Evolutionary conservation across 2,888 invertebrate species (phyloP).

Genomic region (Leptopterna dolabrata): DNA sequence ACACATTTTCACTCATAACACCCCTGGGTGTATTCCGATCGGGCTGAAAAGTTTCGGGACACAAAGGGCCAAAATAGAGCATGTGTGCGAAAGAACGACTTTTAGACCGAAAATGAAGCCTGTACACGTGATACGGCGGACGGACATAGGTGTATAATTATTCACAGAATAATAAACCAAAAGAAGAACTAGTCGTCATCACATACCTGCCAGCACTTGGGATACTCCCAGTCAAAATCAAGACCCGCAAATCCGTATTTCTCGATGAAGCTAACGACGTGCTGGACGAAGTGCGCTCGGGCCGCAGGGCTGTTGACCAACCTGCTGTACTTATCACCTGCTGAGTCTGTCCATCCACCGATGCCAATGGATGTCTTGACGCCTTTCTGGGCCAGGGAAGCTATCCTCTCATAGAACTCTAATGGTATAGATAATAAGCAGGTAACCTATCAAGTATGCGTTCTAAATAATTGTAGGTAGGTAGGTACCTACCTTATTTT

Average conservation of each 20-base stretch:
- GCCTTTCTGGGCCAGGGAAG: constrained; percentile 80
- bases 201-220: constrained; percentile 84
- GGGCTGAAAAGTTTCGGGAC: too few relatives aligned
- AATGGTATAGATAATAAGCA: constrained; percentile 48
- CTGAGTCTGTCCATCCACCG: constrained; percentile 96
- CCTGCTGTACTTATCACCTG: constrained; percentile 85
- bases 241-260: constrained; percentile 90
- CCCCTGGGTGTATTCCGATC: too few relatives aligned
- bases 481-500: too few relatives aligned
- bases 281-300: constrained; percentile 76
- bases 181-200: constrained; percentile 73
- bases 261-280: constrained; percentile 80
- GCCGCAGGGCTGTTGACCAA: constrained; percentile 81
- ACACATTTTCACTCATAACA: too few relatives aligned
- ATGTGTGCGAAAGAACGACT: too few relatives aligned
- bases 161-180: too few relatives aligned
- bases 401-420: constrained; percentile 88
- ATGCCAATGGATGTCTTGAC: constrained; percentile 88
- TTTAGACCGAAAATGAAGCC: too few relatives aligned
- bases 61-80: too few relatives aligned
- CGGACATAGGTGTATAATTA: too few relatives aligned
- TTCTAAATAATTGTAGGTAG: too few relatives aligned
- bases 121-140: too few relatives aligned
- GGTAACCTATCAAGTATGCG: too few relatives aligned
- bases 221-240: constrained; percentile 95